A percentile compares a stretch with the other conserved stretches of the same genome.
phyloP scores from a whole-genome alignment of 2,888 invertebrate genomes.

The Xestia sexstrigata region DNA sequence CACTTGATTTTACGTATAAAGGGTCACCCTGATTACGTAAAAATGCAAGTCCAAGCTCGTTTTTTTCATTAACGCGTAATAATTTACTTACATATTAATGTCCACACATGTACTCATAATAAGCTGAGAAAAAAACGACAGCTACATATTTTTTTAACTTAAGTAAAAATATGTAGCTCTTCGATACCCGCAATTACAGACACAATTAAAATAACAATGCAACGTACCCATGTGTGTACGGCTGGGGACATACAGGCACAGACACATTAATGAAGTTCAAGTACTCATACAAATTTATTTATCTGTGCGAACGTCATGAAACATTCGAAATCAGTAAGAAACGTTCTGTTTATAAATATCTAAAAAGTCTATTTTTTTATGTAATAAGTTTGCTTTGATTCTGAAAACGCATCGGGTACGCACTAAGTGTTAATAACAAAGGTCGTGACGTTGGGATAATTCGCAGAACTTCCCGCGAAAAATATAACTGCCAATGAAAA shows the following conservation, averaged over 20 bases:
- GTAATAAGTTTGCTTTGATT: not conserved
- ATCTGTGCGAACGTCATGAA: not conserved
- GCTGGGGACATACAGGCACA: too few species aligned
- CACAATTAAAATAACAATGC: too few species aligned
- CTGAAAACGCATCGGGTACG: not conserved
- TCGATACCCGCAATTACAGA: too few species aligned
- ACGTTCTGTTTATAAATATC: not conserved
- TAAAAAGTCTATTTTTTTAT: not conserved
- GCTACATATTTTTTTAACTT: not conserved
- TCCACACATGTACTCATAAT: not conserved
- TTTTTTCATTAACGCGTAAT: not conserved
- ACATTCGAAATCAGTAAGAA: not conserved
- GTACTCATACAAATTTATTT: not conserved
- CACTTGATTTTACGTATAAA: not conserved
- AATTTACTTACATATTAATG: not conserved
- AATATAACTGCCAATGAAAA: slow-evolving; percentile 17
- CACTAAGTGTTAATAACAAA: not conserved
- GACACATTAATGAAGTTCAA: not conserved
- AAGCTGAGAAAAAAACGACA: not conserved
- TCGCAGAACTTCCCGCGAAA: slow-evolving; percentile 13
- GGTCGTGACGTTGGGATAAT: not conserved
- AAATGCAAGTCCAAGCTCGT: not conserved
- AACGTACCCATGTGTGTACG: too few species aligned
- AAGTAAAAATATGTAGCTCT: too few species aligned
- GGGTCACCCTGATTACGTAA: not conserved